phyloP scores from a whole-genome alignment of 2,888 invertebrate species.

The Cremastinae sp. region DNA sequence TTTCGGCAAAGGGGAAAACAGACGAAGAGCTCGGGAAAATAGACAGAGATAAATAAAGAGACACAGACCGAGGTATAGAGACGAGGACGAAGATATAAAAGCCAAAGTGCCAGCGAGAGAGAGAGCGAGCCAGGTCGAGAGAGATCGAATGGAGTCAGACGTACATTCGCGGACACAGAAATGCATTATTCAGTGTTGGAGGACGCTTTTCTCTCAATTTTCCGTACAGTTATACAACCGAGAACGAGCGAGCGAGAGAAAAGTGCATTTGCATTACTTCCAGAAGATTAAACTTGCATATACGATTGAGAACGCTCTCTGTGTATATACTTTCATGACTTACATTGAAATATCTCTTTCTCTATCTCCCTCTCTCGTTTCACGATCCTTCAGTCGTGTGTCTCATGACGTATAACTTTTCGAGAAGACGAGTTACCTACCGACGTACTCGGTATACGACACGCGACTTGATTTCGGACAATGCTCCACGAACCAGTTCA shows the following conservation, averaged over 20 bases:
- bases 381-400: constrained; percentile 62
- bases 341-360: constrained; percentile 45
- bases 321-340: not conserved
- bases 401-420: constrained; percentile 48
- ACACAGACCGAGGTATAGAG: too few species aligned
- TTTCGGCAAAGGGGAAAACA: constrained; percentile 5
- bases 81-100: not conserved
- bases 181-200: constrained; percentile 72
- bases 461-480: constrained; percentile 76
- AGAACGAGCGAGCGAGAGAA: constrained; percentile 45
- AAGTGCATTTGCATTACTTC: constrained; percentile 78
- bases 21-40: too few species aligned
- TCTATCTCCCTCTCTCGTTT: too few species aligned
- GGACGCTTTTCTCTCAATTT: constrained; percentile 45
- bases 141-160: constrained; percentile 23
- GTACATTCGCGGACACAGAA: constrained; percentile 70
- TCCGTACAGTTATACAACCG: constrained; percentile 39
- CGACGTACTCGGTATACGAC: constrained; percentile 69
- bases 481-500: constrained; percentile 65
- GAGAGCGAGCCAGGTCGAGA: constrained; percentile 2
- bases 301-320: constrained; percentile 48
- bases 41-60: too few species aligned
- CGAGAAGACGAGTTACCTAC: constrained; percentile 41
- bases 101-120: not conserved
- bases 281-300: constrained; percentile 79